These are phyloP conservation scores for Glossosoma conforme DNA, from an alignment of 1,140 invertebrate genomes.

Conservation along the genomic window DNA sequence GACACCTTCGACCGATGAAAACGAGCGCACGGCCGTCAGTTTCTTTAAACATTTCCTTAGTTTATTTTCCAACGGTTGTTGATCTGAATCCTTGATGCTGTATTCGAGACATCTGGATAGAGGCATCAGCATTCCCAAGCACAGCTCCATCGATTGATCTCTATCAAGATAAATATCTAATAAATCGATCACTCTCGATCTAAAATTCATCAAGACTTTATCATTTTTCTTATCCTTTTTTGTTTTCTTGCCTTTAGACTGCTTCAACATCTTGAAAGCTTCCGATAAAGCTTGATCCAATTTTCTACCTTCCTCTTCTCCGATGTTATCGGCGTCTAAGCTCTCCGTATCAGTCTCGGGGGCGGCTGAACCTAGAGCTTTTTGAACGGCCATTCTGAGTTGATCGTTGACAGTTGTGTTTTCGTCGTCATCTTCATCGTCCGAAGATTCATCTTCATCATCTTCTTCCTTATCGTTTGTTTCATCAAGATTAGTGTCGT, in stretches of 20 bases:
- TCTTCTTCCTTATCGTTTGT: slow-evolving; percentile 37
- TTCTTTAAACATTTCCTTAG: slow-evolving; percentile 58
- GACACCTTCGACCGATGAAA: slow-evolving; percentile 53
- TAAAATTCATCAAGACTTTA: slow-evolving; percentile 62
- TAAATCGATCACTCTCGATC: slow-evolving; percentile 64
- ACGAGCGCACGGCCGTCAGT: slow-evolving; percentile 57
- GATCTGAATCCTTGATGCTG: slow-evolving; percentile 61
- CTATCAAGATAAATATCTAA: slow-evolving; percentile 66
- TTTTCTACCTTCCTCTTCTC: slow-evolving; percentile 68
- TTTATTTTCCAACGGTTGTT: slow-evolving; percentile 60
- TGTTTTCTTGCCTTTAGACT: slow-evolving; percentile 52
- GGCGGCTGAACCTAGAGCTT: slow-evolving; percentile 55
- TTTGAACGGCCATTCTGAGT: slow-evolving; percentile 57
- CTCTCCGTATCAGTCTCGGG: slow-evolving; percentile 61
- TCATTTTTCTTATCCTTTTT: slow-evolving; percentile 64
- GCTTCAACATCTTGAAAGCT: slow-evolving; percentile 63
- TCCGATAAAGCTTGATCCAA: slow-evolving; percentile 64
- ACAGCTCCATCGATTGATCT: slow-evolving; percentile 58
- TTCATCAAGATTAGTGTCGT: slow-evolving; percentile 39
- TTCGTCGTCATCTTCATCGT: slow-evolving; percentile 49
- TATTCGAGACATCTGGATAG: slow-evolving; percentile 61
- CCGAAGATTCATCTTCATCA: slow-evolving; percentile 38
- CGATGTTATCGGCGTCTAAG: slow-evolving; percentile 69
- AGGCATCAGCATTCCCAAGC: slow-evolving; percentile 61
- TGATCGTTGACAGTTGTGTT: slow-evolving; percentile 62